Base-by-base conservation (phyloP, 2,113 vertebrate species). In the Corythoichthys haematopterus region DNA sequence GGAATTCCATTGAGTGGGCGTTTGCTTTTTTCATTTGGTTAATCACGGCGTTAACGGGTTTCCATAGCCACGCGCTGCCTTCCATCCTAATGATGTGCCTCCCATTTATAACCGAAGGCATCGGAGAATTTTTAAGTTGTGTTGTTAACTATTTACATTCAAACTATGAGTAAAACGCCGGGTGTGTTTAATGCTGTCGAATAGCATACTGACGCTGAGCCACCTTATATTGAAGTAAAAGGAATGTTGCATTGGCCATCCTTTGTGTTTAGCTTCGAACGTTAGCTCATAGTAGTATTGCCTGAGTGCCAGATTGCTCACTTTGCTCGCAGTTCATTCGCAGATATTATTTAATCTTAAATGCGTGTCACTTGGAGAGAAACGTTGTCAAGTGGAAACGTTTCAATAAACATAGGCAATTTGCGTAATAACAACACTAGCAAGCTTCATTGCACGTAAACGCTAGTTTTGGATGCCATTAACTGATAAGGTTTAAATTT, bases 21-120 rank as follows among this genome's bases (percentile, higher is more conserved):
- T 10, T 46, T 57, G 68, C 33, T 33, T 53, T 1, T 4, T 60
- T 47, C 51, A 10, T 7, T 33, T 3, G 5, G 50, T 33, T 1
- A 6, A 55, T 55, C 14, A 5, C 33, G 51, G 53, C 12, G 56
- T 11, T 12, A 6, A 36, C 55, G 4, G 62, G 80, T 80, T 84
- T 84, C 77, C 77, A 79, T 83, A 80, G 82, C 75, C 84, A 84
- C 82, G 75, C 82, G 74, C 76, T 72, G 37, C n/a, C n/a, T n/a
- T n/a, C 4, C 60, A 35, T 59, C 35, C 13, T 61, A 7, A 65
- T 67, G 68, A 74, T 72, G 57, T 53, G 37, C 40, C 37, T n/a
- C 0, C n/a, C 40, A 72, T 69, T 43, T 86, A 81, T 77, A 79
- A 81, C 71, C 58, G 9, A 43, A 43, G 6, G 40, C 40, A 33